Evolutionary conservation across 1,140 invertebrate species (phyloP), one percentile per base, ranked within the genome.

Genomic region (Leptestheria dahalacensis): DNA sequence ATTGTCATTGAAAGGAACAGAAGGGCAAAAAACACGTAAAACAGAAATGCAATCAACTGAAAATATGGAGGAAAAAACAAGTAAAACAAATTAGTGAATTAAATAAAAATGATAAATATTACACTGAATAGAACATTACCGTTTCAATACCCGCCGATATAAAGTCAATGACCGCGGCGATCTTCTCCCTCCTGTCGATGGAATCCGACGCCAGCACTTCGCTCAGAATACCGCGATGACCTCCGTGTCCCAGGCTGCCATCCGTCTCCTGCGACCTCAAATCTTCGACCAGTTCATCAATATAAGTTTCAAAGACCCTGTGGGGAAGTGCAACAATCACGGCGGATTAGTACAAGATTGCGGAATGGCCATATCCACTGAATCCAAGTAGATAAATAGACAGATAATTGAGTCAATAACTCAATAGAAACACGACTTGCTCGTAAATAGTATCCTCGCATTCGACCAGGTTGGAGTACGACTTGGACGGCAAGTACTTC

Each of bases 81-180:
- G n/a, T n/a, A n/a, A n/a, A n/a, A n/a, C n/a, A n/a, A n/a, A n/a
- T n/a, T n/a, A n/a, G n/a, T n/a, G n/a, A n/a, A n/a, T n/a, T n/a
- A n/a, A n/a, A n/a, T n/a, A n/a, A n/a, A n/a, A n/a, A n/a, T n/a
- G n/a, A n/a, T n/a, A n/a, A n/a, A n/a, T n/a, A n/a, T n/a, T n/a
- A n/a, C n/a, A n/a, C n/a, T n/a, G n/a, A n/a, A n/a, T 26, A 18
- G 24, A 26, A 23, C n/a, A 2, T 75, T 68, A 86, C 84, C 64
- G 87, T 89, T 71, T 88, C 84, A 69, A 90, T 89, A 50, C 86
- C 87, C 24, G 86, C 85, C 1, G 86, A 84, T 64, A 90, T 85
- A 66, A 89, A 89, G 71, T 91, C 88, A 47, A 90, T 84, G 63
- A 89, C 83, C 1, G 83, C 84, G 1, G 85, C 85, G 67, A 85